Evolutionary conservation across 2,888 invertebrate species (phyloP).

Genomic region (Balanococcus diminutus): DNA sequence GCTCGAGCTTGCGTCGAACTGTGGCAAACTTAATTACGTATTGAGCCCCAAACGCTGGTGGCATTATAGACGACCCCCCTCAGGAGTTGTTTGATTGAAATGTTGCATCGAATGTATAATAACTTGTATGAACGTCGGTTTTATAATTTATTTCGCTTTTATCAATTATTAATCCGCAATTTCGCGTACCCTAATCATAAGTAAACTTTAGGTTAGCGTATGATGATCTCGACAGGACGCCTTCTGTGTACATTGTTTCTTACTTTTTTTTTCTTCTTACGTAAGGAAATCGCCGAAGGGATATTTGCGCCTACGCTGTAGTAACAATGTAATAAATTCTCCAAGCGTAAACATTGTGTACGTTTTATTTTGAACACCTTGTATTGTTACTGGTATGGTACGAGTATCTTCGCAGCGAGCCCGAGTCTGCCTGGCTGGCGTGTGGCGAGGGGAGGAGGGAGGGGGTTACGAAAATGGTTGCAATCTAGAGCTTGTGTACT

Average conservation of each 20-base stretch:
- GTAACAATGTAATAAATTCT: conserved; percentile 29
- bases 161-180: conserved; percentile 35
- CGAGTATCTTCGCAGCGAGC: conserved; percentile 4
- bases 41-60: not conserved
- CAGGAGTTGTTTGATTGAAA: not conserved
- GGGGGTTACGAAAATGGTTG: conserved; percentile 14
- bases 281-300: not conserved
- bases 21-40: conserved; percentile 7
- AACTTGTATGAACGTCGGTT: conserved; percentile 11
- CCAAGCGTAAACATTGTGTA: conserved; percentile 19
- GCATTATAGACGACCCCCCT: not conserved
- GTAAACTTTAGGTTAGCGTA: not conserved
- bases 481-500: conserved; percentile 33
- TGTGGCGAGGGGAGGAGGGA: too few relatives aligned
- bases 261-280: not conserved
- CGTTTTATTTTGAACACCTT: conserved; percentile 30
- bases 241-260: not conserved
- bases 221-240: not conserved
- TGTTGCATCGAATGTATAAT: not conserved
- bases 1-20: not conserved
- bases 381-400: not conserved
- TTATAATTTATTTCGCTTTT: conserved; percentile 31
- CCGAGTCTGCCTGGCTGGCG: too few relatives aligned
- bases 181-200: conserved; percentile 25
- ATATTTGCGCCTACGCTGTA: not conserved